Percentiles rank a stretch among this genome's conserved stretches.
Evolutionary conservation across 2,888 invertebrate genomes (phyloP).

Genomic region (Zygothrica quintamaculata): DNA sequence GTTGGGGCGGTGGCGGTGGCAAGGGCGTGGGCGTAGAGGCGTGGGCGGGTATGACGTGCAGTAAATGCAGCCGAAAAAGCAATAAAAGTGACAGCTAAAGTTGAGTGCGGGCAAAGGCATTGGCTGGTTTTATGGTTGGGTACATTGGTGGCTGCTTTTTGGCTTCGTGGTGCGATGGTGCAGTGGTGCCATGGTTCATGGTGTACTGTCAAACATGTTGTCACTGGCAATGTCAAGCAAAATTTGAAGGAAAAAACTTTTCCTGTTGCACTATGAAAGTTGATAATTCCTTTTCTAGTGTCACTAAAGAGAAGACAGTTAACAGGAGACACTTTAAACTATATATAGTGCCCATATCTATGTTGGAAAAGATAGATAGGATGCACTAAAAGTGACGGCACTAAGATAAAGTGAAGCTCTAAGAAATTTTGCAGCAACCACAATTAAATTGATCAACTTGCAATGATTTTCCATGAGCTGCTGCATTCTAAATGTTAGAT

Average conservation of each 20-base stretch:
- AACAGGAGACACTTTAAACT: constrained; percentile 2
- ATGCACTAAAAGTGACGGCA: too few species aligned
- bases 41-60: not conserved
- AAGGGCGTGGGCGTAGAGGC: not conserved
- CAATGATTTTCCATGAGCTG: too few species aligned
- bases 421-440: too few species aligned
- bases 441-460: too few species aligned
- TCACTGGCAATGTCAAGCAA: constrained; percentile 51
- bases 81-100: constrained; percentile 71
- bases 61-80: constrained; percentile 68
- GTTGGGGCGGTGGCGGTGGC: too few species aligned
- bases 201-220: constrained; percentile 33
- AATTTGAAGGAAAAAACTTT: constrained; percentile 50
- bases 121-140: constrained; percentile 4
- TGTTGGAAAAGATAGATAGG: too few species aligned
- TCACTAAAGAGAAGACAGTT: constrained; percentile 28
- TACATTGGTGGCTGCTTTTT: not conserved
- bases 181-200: not conserved
- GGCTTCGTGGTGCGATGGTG: too few species aligned
- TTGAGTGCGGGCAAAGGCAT: constrained; percentile 41
- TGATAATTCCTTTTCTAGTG: constrained; percentile 39
- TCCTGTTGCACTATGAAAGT: constrained; percentile 47
- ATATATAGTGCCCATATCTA: too few species aligned
- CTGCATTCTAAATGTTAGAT: too few species aligned
- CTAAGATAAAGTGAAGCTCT: too few species aligned